Evolutionary conservation across 2,113 vertebrate genomes (phyloP).

Genomic region (Brevimyrus niger): DNA sequence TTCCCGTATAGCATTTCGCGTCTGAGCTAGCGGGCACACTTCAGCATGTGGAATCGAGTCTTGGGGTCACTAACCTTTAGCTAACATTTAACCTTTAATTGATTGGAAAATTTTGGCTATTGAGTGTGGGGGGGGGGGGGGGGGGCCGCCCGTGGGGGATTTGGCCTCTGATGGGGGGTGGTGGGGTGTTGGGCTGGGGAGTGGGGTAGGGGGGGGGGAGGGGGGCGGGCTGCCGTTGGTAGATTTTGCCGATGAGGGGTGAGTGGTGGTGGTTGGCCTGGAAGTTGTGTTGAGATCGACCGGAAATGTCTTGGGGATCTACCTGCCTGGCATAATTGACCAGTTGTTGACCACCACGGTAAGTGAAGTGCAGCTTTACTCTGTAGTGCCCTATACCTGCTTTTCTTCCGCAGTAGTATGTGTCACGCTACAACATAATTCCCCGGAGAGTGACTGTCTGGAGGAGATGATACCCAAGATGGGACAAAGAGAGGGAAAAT

Average conservation of each 20-base stretch:
- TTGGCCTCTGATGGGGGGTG: too few relatives aligned
- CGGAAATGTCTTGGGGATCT: background rate
- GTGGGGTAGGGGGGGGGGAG: too few relatives aligned
- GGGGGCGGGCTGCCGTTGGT: background rate
- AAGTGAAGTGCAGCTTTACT: background rate
- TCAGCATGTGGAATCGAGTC: background rate
- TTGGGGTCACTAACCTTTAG: background rate
- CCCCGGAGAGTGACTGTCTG: background rate
- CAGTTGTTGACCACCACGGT: background rate
- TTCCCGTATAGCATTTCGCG: background rate
- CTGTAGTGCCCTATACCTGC: background rate
- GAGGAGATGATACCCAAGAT: background rate
- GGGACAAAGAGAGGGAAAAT: background rate
- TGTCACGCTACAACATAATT: background rate
- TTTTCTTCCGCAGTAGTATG: background rate
- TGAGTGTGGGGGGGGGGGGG: too few relatives aligned
- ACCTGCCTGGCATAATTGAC: background rate
- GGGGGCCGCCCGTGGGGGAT: too few relatives aligned
- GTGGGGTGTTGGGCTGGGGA: too few relatives aligned
- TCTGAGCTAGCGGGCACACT: background rate
- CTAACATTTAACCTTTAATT: background rate
- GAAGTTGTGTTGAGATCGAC: background rate
- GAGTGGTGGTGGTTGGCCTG: background rate
- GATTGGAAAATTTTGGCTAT: background rate
- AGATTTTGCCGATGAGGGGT: constrained; percentile 30